phyloP scores from a whole-genome alignment of 2,113 vertebrate species.

The Melozone crissalis region DNA sequence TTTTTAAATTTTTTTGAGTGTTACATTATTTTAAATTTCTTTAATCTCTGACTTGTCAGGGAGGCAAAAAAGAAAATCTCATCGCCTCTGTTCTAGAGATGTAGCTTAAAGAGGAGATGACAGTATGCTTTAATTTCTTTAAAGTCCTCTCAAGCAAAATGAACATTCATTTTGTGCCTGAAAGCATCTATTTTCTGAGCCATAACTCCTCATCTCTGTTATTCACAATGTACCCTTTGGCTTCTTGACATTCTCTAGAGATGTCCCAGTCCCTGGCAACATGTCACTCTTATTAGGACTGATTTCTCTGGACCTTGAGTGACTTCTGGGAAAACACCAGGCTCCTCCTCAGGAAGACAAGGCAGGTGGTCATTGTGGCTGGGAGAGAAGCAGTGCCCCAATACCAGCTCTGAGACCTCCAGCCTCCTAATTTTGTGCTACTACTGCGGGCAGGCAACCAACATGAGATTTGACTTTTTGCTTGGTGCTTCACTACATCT shows the following conservation, averaged over 20 bases:
- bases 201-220: background rate
- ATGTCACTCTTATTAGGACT: background rate
- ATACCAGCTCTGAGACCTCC: background rate
- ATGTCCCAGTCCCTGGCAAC: background rate
- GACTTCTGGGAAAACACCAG: background rate
- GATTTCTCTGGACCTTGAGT: background rate
- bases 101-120: background rate
- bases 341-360: background rate
- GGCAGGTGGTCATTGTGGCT: background rate
- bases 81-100: background rate
- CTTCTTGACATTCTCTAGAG: background rate
- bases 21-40: background rate
- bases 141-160: background rate
- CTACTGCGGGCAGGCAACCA: background rate
- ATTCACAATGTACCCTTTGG: background rate
- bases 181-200: slow-evolving; percentile 3
- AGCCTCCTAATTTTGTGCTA: background rate
- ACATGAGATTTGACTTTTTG: background rate
- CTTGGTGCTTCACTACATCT: background rate
- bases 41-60: background rate
- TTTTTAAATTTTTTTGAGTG: background rate
- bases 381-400: background rate
- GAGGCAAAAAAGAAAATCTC: background rate
- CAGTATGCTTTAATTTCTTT: background rate
- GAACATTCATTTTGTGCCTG: background rate